These are phyloP conservation scores for Athripsodes cinereus DNA, from an alignment of 2,888 invertebrate genomes.

Conservation along the genomic window DNA sequence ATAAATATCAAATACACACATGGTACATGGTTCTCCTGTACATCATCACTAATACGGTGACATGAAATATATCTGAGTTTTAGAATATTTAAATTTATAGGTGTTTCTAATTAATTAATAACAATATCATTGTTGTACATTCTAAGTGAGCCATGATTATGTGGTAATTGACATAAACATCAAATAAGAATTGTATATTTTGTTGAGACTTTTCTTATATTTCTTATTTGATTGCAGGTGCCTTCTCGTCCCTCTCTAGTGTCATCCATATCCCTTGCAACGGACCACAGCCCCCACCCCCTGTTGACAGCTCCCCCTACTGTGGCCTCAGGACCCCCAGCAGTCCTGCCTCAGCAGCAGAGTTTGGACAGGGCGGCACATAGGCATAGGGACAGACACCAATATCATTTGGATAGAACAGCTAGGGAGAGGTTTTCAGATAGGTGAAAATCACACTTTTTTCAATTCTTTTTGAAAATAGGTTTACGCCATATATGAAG, in stretches of 20 bases:
- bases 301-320: constrained; percentile 31
- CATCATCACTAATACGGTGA: no score
- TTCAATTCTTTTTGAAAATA: no score
- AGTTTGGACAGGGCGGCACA: constrained; percentile 46
- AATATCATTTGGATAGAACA: constrained; percentile 37
- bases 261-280: constrained; percentile 47
- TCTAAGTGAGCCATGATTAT: no score
- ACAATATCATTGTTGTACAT: no score
- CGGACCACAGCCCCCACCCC: constrained; percentile 32
- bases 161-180: neutral
- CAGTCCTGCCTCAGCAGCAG: constrained; percentile 30
- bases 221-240: constrained; percentile 22
- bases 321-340: constrained; percentile 14
- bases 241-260: constrained; percentile 46
- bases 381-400: constrained; percentile 22
- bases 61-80: no score
- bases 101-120: no score
- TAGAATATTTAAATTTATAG: no score
- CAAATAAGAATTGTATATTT: neutral
- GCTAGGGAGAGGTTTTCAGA: constrained; percentile 46
- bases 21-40: no score
- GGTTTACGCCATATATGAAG: no score
- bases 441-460: no score
- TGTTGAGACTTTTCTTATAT: no score
- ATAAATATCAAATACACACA: no score